Evolutionary conservation across 2,797 vertebrate species (phyloP), one percentile per base, ranked within the genome.

Genomic region (Acanthurus leucopareius): DNA sequence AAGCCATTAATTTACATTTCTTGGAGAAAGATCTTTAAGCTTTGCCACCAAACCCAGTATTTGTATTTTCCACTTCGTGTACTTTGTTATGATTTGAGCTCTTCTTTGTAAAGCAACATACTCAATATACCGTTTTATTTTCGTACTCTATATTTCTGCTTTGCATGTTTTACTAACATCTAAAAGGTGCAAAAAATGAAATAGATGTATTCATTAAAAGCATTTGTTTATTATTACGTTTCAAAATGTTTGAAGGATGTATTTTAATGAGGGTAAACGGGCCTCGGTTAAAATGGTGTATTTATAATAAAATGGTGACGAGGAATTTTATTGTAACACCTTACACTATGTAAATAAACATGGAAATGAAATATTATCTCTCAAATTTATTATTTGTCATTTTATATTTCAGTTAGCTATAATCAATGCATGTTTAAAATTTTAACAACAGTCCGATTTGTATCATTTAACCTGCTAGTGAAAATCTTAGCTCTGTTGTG

Each of bases 331-430:
- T 89, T 95, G 93, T 93, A 95, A 94, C 83, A 82, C 83, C 86
- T 79, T 79, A 89, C 32, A 73, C 84, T 79, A 85, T 96, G 95
- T 96, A 96, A 96, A 96, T 96, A 96, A 96, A 96, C 64, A 85
- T 85, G 73, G 72, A 89, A 87, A 91, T 80, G 38, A 88, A 88
- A 83, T 63, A 57, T 32, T 63, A 71, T 56, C 17, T 85, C 54
- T 70, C 1, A 19, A 1, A 22, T 28, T 66, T 47, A 10, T 77
- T 54, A 38, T 65, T 58, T 73, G 10, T 42, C 1, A 42, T 49
- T 47, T 38, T 42, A 2, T 51, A 28, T 13, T 32, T 32, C 28
- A 25, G 25, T 25, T 25, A 25, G 25, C 25, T 40, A 40, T 5
- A 5, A 40, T 2, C 38, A 40, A 40, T 40, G 10, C 38, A 40